Base-by-base conservation (phyloP, 2,888 invertebrate genomes). In the Dusona sp. region DNA sequence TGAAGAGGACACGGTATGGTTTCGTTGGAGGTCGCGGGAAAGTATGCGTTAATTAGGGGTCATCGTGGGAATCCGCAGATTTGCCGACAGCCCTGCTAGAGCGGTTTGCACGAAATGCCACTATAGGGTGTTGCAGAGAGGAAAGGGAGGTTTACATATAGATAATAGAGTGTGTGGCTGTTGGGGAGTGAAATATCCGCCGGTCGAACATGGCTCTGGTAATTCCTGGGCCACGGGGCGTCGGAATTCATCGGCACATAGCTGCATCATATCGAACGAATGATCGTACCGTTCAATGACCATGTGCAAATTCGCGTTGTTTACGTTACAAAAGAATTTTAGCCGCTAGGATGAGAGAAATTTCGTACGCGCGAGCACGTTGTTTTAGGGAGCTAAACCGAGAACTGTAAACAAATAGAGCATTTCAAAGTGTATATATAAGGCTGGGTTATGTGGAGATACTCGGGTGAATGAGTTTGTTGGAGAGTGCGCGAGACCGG, bases 1-100 rank as follows among this genome's bases (percentile, higher is more conserved):
- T 61, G 25, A 73, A 57, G 45, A 25, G 74, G 42, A 65, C 79
- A 74, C 25, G 9, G 45, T n/a, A 70, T 19, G 67, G 45, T 84
- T 82, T 82, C 65, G 85, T 74, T 64, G 8, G 74, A 65, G 82
- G 75, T 79, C 19, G 54, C 38, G 80, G 85, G 87, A 90, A 92
- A 92, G 91, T 92, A 92, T 92, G 93, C 92, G 91, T 91, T 93
- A 93, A 93, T 93, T 93, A 93, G 91, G 90, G 92, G 88, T 90
- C 90, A 89, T 89, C 88, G 88, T 87, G 89, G 91, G 90, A 92
- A 92, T 92, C 91, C 91, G 89, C 89, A 91, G 92, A 92, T 92
- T 92, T 90, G 92, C 86, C 91, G 92, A 87, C 86, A 89, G 87
- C 90, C 90, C 13, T n/a, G 74, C 33, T 73, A 57, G 61, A 29